phyloP scores from a whole-genome alignment of 2,113 vertebrate genomes.

The Pampusana beccarii region DNA sequence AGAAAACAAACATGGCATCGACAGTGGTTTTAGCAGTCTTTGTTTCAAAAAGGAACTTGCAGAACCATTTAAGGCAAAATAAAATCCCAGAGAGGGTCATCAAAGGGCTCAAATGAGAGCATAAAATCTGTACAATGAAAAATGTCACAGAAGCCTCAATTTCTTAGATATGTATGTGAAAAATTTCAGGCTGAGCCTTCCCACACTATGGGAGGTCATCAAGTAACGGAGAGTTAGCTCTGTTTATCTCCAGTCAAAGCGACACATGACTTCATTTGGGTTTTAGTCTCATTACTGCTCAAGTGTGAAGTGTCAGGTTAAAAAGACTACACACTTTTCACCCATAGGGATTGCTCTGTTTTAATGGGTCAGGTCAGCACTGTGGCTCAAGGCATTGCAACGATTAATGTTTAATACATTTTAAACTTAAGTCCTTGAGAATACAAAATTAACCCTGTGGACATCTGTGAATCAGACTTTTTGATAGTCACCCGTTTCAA shows the following conservation, averaged over 20 bases:
- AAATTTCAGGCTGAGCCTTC: conserved; percentile 61
- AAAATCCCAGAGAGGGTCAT: conserved; percentile 47
- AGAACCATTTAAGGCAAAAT: conserved; percentile 59
- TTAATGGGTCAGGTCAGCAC: conserved; percentile 4
- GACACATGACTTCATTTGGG: conserved; percentile 56
- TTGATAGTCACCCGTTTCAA: neutral
- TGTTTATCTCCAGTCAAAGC: conserved; percentile 53
- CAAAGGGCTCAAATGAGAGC: conserved; percentile 39
- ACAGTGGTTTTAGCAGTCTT: conserved; percentile 27
- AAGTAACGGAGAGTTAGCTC: conserved; percentile 25
- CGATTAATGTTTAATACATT: conserved; percentile 13
- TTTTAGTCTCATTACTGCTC: conserved; percentile 62
- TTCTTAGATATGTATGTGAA: conserved; percentile 57
- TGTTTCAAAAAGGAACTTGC: conserved; percentile 31
- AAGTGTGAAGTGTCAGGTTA: conserved; percentile 69
- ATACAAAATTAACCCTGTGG: conserved; percentile 38
- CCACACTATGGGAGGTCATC: conserved; percentile 61
- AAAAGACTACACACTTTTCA: conserved; percentile 62
- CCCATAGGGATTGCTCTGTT: conserved; percentile 21
- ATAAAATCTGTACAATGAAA: conserved; percentile 63
- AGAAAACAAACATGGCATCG: conserved; percentile 43
- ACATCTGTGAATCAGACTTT: neutral
- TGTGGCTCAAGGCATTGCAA: conserved; percentile 5
- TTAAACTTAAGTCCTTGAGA: conserved; percentile 15
- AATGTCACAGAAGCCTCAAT: conserved; percentile 59